Conservation (phyloP, 2,113 vertebrate genomes). For the Cryptotis parvus region DNA sequence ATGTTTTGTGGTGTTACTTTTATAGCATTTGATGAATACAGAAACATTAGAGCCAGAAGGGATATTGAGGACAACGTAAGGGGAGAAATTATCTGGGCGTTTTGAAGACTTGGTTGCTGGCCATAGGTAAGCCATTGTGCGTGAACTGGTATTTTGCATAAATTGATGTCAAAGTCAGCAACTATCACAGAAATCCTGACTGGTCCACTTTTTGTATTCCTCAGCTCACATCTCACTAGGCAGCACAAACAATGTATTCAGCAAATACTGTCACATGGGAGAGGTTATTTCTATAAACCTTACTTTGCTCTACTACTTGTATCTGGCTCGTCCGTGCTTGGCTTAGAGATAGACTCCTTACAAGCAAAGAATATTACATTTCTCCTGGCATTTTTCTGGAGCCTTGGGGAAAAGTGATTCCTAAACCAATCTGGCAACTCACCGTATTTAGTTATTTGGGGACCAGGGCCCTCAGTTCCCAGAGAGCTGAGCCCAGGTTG, state of each 20-base stretch:
- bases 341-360: background rate
- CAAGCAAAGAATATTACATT: slow-evolving; percentile 35
- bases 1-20: slow-evolving; percentile 56
- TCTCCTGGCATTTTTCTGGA: slow-evolving; percentile 42
- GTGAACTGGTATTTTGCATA: background rate
- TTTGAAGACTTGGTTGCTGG: slow-evolving; percentile 90
- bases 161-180: background rate
- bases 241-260: background rate
- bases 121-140: slow-evolving; percentile 87
- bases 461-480: background rate
- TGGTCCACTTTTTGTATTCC: background rate
- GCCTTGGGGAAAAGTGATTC: slow-evolving; percentile 22
- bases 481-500: background rate
- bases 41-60: slow-evolving; percentile 91
- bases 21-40: slow-evolving; percentile 92
- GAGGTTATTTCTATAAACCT: background rate
- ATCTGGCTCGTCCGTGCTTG: slow-evolving; percentile 42
- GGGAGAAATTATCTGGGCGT: slow-evolving; percentile 91
- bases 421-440: background rate
- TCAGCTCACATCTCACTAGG: background rate
- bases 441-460: slow-evolving; percentile 30
- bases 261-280: slow-evolving; percentile 2
- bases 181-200: slow-evolving; percentile 3
- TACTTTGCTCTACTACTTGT: slow-evolving; percentile 56
- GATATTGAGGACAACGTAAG: slow-evolving; percentile 93